phyloP scores from a whole-genome alignment of 2,797 vertebrate species.

The Poeciliopsis presidionis region DNA sequence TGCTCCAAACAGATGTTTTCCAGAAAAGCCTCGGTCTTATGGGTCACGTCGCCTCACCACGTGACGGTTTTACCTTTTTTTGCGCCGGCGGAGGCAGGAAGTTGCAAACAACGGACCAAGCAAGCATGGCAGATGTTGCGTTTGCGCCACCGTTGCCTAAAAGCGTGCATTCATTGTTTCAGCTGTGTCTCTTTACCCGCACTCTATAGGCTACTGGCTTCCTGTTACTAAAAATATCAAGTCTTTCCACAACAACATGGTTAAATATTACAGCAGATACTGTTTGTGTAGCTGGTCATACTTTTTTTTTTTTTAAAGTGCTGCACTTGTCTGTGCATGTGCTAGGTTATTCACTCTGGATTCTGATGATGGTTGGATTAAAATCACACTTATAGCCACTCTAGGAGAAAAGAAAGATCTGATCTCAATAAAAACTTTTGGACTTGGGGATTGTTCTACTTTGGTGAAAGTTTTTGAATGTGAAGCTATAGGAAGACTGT shows the following conservation, averaged over 20 bases:
- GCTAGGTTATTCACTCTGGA: background rate
- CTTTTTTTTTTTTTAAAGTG: background rate
- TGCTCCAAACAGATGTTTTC: background rate
- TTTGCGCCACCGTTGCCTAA: background rate
- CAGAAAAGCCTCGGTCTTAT: too few species aligned
- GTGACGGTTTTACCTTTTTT: background rate
- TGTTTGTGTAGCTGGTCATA: too few species aligned
- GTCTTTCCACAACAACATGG: background rate
- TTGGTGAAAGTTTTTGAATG: background rate
- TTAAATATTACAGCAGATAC: too few species aligned
- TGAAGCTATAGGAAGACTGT: background rate
- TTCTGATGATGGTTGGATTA: background rate
- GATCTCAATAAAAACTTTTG: background rate
- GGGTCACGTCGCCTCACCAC: background rate
- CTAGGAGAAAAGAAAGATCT: background rate
- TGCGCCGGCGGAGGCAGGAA: background rate
- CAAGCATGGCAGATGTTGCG: background rate
- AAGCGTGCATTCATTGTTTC: background rate
- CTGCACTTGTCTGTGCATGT: background rate
- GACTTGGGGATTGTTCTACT: background rate
- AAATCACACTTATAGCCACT: background rate
- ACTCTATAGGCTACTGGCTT: background rate
- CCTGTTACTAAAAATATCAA: background rate
- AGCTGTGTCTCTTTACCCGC: background rate
- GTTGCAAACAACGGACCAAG: background rate